Evolutionary conservation across 2,113 vertebrate species (phyloP), one percentile per base, ranked within the genome.

Genomic region (Salvelinus sp.): DNA sequence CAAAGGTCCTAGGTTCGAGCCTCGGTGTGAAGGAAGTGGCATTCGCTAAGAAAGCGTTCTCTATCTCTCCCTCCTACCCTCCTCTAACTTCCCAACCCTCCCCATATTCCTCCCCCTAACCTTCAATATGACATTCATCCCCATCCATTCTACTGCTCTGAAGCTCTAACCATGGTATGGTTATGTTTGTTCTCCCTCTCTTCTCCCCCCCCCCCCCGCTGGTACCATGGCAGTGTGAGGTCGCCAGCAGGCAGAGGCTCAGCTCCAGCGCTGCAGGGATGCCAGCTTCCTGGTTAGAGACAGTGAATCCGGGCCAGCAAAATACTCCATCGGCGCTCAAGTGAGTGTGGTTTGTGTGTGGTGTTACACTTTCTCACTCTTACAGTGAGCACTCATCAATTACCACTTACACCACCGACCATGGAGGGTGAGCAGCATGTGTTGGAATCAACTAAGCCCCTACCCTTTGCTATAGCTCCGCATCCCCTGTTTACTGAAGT

Each of bases 241-340:
- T 0, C 93, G 96, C 1, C 95, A 95, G 0, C 96, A 98, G 90
- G 97, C 97, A 0, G 97, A 99, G 91, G 94, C 90, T 90, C 95
- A 94, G 79, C 92, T 98, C 69, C 96, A 97, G 85, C 86, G 94
- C 70, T 96, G 96, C 89, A 95, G 86, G 70, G 97, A 99, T 77
- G 96, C 97, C 28, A 97, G 95, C 18, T 99, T 96, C 91, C 93
- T 98, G 83, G 96, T 98, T 87, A 94, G 97, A 72, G 96, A 96
- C 89, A 98, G 96, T 47, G 97, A 98, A 91, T 97, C 93, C 0
- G 96, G 96, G 69, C 93, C 89, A 96, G 96, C 92, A 96, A 96
- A 96, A 77, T 99, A 97, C 88, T 98, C 97, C 90, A 98, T 99
- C 2, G 96, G 96, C 96, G 1, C 94, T 99, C 10, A 99, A 97